A percentile compares a stretch with the other conserved stretches of the same genome.
These are phyloP conservation scores for Gymnarchus niloticus DNA, from an alignment of 2,113 vertebrate genomes.

Conservation along the genomic window DNA sequence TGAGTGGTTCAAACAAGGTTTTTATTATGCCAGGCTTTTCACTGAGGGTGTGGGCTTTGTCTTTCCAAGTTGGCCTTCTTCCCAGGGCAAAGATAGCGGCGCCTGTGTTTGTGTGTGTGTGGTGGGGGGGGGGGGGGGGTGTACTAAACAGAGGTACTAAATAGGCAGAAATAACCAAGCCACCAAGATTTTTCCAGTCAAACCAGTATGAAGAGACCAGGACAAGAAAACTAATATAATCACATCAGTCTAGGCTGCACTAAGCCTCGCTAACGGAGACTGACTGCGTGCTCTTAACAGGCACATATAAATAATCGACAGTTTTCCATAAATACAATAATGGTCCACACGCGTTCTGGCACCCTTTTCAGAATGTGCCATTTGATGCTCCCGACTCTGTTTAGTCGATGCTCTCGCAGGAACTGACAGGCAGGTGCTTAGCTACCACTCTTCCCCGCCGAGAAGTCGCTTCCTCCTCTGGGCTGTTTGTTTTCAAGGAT, in stretches of 20 bases:
- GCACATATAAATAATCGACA: not conserved
- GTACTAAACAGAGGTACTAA: not conserved
- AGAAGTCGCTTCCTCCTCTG: not conserved
- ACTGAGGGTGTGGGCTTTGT: not conserved
- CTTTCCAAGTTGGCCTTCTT: conserved; percentile 2
- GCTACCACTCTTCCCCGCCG: not conserved
- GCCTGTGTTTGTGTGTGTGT: too few species aligned
- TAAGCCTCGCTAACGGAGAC: not conserved
- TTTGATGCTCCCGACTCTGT: not conserved
- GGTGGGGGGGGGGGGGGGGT: not conserved
- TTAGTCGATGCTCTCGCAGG: not conserved
- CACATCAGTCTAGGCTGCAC: not conserved
- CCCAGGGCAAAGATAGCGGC: not conserved
- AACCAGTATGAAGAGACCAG: not conserved
- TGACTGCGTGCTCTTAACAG: not conserved
- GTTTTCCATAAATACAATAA: not conserved
- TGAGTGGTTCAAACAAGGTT: not conserved
- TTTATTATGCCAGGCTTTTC: conserved; percentile 4
- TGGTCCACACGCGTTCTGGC: not conserved
- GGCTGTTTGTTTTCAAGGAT: not conserved
- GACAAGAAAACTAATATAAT: not conserved
- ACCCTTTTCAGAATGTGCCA: not conserved
- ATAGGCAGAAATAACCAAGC: not conserved
- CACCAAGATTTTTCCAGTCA: not conserved
- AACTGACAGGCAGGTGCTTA: not conserved